Evolutionary conservation across 2,797 vertebrate genomes (phyloP).

Genomic region (Anabacerthia variegaticeps): DNA sequence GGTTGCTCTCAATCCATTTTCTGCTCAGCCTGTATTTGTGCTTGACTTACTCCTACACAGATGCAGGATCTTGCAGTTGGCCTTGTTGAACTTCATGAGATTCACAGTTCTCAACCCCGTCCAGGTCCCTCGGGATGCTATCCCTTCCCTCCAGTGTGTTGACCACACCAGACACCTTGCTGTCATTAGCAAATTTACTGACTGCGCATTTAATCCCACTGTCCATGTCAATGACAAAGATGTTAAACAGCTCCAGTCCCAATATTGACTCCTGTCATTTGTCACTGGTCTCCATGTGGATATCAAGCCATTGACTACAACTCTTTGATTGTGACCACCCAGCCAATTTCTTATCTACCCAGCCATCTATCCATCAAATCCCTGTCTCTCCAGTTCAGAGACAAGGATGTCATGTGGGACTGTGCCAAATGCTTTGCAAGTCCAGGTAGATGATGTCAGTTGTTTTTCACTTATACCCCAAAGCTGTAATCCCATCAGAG

Average conservation of each 20-base stretch:
- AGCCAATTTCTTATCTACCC: not conserved
- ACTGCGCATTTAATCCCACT: not conserved
- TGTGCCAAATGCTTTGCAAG: not conserved
- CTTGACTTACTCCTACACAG: not conserved
- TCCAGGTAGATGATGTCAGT: not conserved
- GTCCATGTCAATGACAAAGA: not conserved
- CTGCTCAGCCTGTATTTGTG: not conserved
- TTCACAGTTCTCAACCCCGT: not conserved
- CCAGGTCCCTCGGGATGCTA: not conserved
- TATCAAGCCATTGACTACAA: not conserved
- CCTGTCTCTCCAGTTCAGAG: not conserved
- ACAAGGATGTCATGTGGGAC: not conserved
- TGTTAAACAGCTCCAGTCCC: too few species aligned
- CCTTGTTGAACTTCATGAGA: not conserved
- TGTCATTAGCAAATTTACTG: not conserved
- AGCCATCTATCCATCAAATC: not conserved
- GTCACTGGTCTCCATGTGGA: not conserved
- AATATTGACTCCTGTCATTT: fast-evolving
- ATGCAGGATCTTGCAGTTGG: too few species aligned
- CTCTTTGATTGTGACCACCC: not conserved
- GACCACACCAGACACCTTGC: not conserved
- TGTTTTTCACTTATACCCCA: not conserved
- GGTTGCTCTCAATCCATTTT: not conserved
- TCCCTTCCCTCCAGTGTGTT: not conserved
- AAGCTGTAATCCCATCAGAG: not conserved